phyloP scores from a whole-genome alignment of 2,888 invertebrate genomes.

The Eupithecia vulgata region DNA sequence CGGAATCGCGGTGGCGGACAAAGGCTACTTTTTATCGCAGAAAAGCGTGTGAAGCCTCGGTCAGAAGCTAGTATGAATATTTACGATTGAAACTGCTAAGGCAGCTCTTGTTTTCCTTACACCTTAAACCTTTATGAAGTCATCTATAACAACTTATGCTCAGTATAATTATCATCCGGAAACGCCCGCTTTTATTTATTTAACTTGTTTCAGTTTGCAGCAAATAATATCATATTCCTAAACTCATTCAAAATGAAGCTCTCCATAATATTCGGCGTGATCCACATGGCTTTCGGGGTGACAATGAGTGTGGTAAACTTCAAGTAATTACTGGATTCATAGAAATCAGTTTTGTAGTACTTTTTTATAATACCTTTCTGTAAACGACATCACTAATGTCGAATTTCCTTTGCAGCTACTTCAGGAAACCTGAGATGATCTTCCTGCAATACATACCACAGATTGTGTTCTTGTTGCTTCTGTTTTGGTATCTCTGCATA shows the following conservation, averaged over 20 bases:
- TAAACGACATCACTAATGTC: conserved; percentile 23
- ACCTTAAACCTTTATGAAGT: too few species aligned
- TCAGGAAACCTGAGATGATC: conserved; percentile 76
- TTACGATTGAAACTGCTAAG: too few species aligned
- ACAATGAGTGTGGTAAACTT: conserved; percentile 86
- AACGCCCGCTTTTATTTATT: background rate
- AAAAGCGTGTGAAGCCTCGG: too few species aligned
- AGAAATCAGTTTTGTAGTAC: conserved; percentile 68
- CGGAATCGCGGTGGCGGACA: too few species aligned
- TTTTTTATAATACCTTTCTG: conserved; percentile 32
- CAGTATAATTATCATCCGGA: background rate
- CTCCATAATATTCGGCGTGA: conserved; percentile 88
- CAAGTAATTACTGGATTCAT: conserved; percentile 84
- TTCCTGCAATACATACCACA: conserved; percentile 88
- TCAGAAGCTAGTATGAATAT: too few species aligned
- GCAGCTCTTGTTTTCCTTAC: too few species aligned
- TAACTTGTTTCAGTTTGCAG: conserved; percentile 71
- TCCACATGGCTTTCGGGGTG: conserved; percentile 90
- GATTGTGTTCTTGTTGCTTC: conserved; percentile 85
- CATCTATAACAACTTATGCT: too few species aligned
- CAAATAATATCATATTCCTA: conserved; percentile 88
- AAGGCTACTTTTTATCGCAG: too few species aligned
- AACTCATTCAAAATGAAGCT: conserved; percentile 91
- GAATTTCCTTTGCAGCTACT: conserved; percentile 69
- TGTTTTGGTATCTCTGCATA: conserved; percentile 88